Base-by-base conservation (phyloP, 2,797 vertebrate species). In the Numenius phaeopus region DNA sequence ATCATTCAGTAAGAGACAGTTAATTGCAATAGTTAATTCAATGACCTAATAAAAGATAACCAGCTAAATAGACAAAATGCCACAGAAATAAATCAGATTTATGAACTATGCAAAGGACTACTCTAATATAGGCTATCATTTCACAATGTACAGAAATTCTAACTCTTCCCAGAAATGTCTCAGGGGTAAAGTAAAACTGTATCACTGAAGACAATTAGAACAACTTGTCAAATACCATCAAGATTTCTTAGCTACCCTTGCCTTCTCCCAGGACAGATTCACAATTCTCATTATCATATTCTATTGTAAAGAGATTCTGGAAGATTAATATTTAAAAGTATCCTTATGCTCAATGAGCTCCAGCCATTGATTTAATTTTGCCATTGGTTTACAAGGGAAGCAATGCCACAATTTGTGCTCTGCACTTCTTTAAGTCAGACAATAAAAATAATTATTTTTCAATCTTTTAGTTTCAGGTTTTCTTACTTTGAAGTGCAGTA, bases 41-140 rank as follows among this genome's bases (percentile, higher is more conserved):
- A 59, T 81, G 88, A 58, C 94, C 73, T 95, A 93, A 93, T 93
- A 92, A 88, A 96, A 89, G 64, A 84, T 94, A 87, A 91, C 54
- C 67, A 89, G 66, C 61, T 90, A 94, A 90, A 97, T 0, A 88
- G 87, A 96, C 44, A 90, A 92, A 95, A 96, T 91, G 86, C 32
- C 86, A 90, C 47, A 50, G 88, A 81, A 93, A 93, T 92, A 97
- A 94, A 91, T 94, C 85, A 90, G 76, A 83, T 89, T 92, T 96
- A 96, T 94, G 91, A 92, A 94, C 89, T 94, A 62, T 65, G 61
- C n/a, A 66, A 70, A 92, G 64, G 32, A 89, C 86, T 94, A 29
- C 29, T 89, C 59, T 91, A 85, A 89, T 92, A 88, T 44, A 87
- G 57, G 54, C 78, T 85, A 73, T 55, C 70, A 75, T 77, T 96